Evolutionary conservation across 2,888 invertebrate genomes (phyloP).

Genomic region (Drosophila stalkeri): DNA sequence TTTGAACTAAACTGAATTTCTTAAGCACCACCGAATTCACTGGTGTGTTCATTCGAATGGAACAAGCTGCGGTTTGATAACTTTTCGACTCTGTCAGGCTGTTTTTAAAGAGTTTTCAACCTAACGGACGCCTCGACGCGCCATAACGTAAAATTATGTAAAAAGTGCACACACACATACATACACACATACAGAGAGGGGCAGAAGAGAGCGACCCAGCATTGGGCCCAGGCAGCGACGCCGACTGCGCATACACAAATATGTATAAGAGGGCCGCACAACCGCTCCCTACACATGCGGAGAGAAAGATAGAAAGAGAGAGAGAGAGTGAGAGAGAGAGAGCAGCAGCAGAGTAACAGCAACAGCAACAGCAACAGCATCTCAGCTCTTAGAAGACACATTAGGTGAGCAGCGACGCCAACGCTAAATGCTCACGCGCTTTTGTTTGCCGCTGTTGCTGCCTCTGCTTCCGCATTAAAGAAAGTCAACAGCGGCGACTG

Average conservation of each 20-base stretch:
- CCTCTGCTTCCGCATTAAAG: slow-evolving; percentile 72
- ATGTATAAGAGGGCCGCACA: slow-evolving; percentile 54
- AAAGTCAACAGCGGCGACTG: slow-evolving; percentile 56
- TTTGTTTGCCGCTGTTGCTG: slow-evolving; percentile 52
- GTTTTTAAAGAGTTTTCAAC: slow-evolving; percentile 85
- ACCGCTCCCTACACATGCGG: slow-evolving; percentile 60
- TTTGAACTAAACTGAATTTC: slow-evolving; percentile 62
- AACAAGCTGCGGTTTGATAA: slow-evolving; percentile 86
- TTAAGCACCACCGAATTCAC: slow-evolving; percentile 84
- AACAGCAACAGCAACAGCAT: slow-evolving; percentile 45
- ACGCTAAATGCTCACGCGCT: slow-evolving; percentile 65
- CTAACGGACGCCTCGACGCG: slow-evolving; percentile 70
- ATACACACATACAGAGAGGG: slow-evolving; percentile 27
- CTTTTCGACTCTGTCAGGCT: slow-evolving; percentile 84
- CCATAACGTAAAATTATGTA: slow-evolving; percentile 79
- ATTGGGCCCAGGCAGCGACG: slow-evolving; percentile 38
- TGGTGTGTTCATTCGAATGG: slow-evolving; percentile 85
- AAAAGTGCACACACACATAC: slow-evolving; percentile 62
- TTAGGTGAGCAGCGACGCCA: slow-evolving; percentile 54
- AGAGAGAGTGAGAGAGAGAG: slow-evolving; percentile 6
- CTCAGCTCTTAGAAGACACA: slow-evolving; percentile 61
- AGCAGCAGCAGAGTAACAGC: background rate
- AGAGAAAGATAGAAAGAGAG: slow-evolving; percentile 1
- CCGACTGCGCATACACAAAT: slow-evolving; percentile 40
- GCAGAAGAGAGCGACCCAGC: slow-evolving; percentile 35